Conservation (phyloP, 2,113 vertebrate species). For the Microtus ochrogaster region DNA sequence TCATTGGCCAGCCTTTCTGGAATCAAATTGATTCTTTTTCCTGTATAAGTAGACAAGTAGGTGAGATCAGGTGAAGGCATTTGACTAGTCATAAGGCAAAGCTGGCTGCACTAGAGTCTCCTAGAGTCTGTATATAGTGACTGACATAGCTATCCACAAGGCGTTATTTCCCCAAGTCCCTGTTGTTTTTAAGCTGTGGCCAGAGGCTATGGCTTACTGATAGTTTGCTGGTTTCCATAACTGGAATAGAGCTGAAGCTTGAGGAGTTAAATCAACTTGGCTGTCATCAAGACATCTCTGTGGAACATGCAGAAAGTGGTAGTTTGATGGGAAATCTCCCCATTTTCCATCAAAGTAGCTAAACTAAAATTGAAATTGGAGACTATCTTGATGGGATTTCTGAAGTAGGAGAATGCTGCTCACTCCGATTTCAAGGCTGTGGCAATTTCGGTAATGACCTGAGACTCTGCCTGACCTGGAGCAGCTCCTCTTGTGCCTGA, state of each 20-base stretch:
- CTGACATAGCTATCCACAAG: not conserved
- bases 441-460: not conserved
- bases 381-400: not conserved
- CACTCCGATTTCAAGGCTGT: not conserved
- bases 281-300: no score
- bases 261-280: not conserved
- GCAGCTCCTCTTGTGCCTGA: not conserved
- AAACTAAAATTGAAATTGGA: not conserved
- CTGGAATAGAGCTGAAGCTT: not conserved
- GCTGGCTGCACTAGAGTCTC: not conserved
- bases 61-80: not conserved
- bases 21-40: not conserved
- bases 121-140: not conserved
- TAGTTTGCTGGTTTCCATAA: not conserved
- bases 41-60: not conserved
- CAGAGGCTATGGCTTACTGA: not conserved
- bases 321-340: not conserved
- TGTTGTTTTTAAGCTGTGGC: not conserved
- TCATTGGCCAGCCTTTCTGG: not conserved
- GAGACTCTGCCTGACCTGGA: not conserved
- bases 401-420: no score
- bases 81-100: not conserved
- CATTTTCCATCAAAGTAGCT: not conserved
- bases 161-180: not conserved
- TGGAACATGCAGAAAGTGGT: not conserved